phyloP scores from a whole-genome alignment of 1,140 invertebrate species.

The Plectus sambesii region DNA sequence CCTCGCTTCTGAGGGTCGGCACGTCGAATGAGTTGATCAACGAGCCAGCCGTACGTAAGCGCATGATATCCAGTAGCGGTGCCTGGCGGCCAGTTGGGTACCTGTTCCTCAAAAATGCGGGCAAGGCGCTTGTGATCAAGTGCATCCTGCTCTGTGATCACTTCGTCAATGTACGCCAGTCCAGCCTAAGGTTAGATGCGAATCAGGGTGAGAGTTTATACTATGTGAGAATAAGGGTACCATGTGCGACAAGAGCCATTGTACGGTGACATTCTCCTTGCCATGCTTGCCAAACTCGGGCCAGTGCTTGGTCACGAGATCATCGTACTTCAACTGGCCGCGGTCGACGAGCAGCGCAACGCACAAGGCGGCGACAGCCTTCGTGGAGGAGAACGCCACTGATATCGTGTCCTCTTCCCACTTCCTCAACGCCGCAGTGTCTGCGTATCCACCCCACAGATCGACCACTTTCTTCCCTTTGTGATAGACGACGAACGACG shows the following conservation, averaged over 20 bases:
- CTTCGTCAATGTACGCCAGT: constrained; percentile 7
- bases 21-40: constrained; percentile 35
- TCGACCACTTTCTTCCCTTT: constrained; percentile 12
- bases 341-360: constrained; percentile 44
- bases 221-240: constrained; percentile 14
- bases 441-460: constrained; percentile 7
- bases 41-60: constrained; percentile 34
- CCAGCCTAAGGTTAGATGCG: not conserved
- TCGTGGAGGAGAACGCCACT: not conserved
- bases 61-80: constrained; percentile 30
- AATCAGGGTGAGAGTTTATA: not conserved
- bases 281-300: constrained; percentile 47
- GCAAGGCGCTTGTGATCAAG: constrained; percentile 14
- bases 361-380: constrained; percentile 38
- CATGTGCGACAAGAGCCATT: constrained; percentile 11
- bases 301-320: constrained; percentile 45
- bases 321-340: constrained; percentile 43
- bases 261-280: constrained; percentile 41
- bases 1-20: constrained; percentile 27
- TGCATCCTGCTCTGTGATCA: constrained; percentile 17
- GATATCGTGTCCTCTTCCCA: not conserved
- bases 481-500: constrained; percentile 43
- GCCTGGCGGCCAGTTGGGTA: constrained; percentile 20
- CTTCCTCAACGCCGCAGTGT: not conserved
- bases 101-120: constrained; percentile 18